Base-by-base conservation (phyloP, 1,140 invertebrate genomes). In the Drosophila pandora region DNA sequence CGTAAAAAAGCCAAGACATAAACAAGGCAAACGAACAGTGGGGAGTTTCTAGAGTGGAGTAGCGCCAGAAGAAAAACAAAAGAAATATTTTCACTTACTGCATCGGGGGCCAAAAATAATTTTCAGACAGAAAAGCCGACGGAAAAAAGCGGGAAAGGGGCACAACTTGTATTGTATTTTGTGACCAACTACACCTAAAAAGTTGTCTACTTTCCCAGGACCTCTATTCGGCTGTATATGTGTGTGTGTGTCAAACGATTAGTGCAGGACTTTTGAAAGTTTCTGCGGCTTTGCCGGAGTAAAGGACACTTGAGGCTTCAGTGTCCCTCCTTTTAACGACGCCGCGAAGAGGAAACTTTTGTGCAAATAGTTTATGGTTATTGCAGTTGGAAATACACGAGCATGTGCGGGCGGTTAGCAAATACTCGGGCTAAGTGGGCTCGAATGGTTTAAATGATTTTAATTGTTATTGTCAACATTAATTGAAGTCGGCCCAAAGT, bases 291-390 rank as follows among this genome's bases (percentile, higher is more conserved):
- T 80, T 80, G 73, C 58, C 37, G 25, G 45, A 37, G 32, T 12
- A 21, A 34, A 21, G 34, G 57, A 59, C 68, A 67, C 55, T 77
- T 67, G 75, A 68, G 59, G 53, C 55, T 47, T 39, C 53, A 67
- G 34, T 64, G 17, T 53, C 58, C 49, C 54, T 74, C 58, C 64
- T 30, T 65, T 83, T 83, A 75, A 79, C 70, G 79, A 75, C 61
- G 69, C 72, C 80, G 80, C 65, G 80, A 74, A 63, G 72, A 37
- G 43, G 48, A 84, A 87, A 76, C 41, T 76, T 85, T 87, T 85
- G 81, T 81, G 77, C 82, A 81, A 87, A 85, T 85, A 85, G 82
- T 85, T 87, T 85, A 85, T 85, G 77, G 81, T 87, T 85, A 85
- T 79, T 79, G 61, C 79, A 83, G 47, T 65, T 53, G 32, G 25